phyloP scores from a whole-genome alignment of 2,888 invertebrate genomes.

The Gymnoscelis rufifasciata region DNA sequence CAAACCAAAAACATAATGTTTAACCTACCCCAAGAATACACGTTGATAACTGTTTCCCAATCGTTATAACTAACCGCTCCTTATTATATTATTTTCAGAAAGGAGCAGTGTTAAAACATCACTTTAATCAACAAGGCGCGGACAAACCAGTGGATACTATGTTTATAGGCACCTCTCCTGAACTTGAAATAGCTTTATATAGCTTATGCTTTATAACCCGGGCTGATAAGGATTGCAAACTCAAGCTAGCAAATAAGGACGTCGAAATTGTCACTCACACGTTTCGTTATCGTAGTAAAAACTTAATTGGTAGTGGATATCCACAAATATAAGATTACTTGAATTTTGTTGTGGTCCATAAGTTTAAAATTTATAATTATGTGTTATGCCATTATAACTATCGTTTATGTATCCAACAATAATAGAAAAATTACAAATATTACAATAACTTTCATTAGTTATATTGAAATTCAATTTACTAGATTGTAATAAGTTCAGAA shows the following conservation, averaged over 20 bases:
- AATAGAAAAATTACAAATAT: too few relatives aligned
- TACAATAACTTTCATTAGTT: too few relatives aligned
- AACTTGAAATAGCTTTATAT: constrained; percentile 93
- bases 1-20: too few relatives aligned
- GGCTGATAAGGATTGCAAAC: constrained; percentile 85
- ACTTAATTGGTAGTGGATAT: constrained; percentile 89
- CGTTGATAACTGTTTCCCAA: too few relatives aligned
- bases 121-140: constrained; percentile 83
- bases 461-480: too few relatives aligned
- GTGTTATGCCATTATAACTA: too few relatives aligned
- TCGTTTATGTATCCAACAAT: too few relatives aligned
- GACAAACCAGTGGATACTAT: constrained; percentile 88
- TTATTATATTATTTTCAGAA: constrained; percentile 76
- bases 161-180: constrained; percentile 93
- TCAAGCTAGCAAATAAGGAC: constrained; percentile 84
- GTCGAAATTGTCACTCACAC: constrained; percentile 87
- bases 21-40: too few relatives aligned
- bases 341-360: too few relatives aligned
- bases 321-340: constrained; percentile 81
- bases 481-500: too few relatives aligned
- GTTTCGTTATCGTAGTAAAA: constrained; percentile 86
- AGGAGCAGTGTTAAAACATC: constrained; percentile 85
- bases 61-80: too few relatives aligned
- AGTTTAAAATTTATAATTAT: too few relatives aligned
- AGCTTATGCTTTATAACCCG: constrained; percentile 91